A percentile compares a stretch with the other conserved stretches of the same genome.
These are phyloP conservation scores for Copsychus sechellarum DNA, from an alignment of 2,113 vertebrate genomes.

Conservation along the genomic window DNA sequence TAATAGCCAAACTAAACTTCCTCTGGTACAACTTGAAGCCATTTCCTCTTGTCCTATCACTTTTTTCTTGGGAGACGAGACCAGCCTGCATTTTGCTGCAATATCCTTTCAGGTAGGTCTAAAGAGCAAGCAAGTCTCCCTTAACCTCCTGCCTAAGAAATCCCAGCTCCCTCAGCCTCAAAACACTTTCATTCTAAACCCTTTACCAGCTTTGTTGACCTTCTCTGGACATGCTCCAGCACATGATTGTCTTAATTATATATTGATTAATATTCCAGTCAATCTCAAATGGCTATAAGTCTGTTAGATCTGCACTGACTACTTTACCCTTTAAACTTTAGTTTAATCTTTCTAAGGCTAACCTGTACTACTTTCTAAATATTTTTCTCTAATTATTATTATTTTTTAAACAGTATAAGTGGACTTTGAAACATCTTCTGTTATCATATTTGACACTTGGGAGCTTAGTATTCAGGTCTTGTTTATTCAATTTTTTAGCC, in stretches of 20 bases:
- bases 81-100: not conserved
- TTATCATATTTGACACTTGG: not conserved
- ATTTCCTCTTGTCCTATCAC: not conserved
- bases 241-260: not conserved
- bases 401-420: not conserved
- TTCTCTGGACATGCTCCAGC: not conserved
- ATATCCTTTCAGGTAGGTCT: rapidly evolving
- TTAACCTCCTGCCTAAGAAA: not conserved
- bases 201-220: not conserved
- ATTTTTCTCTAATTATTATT: not conserved
- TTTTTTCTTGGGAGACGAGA: not conserved
- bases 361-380: not conserved
- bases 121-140: not conserved
- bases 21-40: not conserved
- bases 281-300: not conserved
- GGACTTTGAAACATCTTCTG: not conserved
- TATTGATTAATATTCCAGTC: not conserved
- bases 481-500: not conserved
- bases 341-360: not conserved
- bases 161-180: not conserved
- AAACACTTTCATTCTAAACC: not conserved
- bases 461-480: not conserved
- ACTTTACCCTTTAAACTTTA: not conserved
- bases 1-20: not conserved
- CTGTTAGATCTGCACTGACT: not conserved